Conservation (phyloP, 2,888 invertebrate species). For the Mimumesa dahlbomi region DNA sequence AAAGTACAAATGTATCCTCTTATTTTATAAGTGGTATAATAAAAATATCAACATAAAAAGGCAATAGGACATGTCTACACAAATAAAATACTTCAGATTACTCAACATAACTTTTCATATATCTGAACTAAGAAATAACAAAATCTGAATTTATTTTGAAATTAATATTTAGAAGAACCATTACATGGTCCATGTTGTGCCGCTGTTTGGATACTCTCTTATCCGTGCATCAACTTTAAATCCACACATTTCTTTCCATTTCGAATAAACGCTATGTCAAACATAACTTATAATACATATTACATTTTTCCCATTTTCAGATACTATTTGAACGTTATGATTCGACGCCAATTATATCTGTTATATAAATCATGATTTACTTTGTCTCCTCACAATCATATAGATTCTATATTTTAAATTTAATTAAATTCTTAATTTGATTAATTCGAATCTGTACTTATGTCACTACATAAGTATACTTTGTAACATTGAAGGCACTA, state of each 20-base stretch:
- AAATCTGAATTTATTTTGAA: background rate
- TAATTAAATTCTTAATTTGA: conserved; percentile 10
- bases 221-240: too few relatives aligned
- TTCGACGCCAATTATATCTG: too few relatives aligned
- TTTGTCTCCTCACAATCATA: too few relatives aligned
- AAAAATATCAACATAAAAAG: background rate
- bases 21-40: background rate
- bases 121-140: background rate
- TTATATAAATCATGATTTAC: too few relatives aligned
- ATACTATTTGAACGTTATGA: too few relatives aligned
- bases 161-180: background rate
- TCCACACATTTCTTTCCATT: too few relatives aligned
- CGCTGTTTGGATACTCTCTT: too few relatives aligned
- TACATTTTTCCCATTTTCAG: too few relatives aligned
- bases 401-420: too few relatives aligned
- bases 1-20: background rate
- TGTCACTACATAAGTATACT: background rate
- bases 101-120: background rate
- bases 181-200: background rate
- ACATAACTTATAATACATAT: too few relatives aligned
- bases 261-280: too few relatives aligned
- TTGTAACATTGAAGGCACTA: conserved; percentile 54
- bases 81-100: background rate
- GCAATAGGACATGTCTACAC: conserved; percentile 7
- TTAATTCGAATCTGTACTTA: conserved; percentile 15